Evolutionary conservation across 2,113 vertebrate species (phyloP), one percentile per base, ranked within the genome.

Genomic region (Chiloscyllium plagiosum): DNA sequence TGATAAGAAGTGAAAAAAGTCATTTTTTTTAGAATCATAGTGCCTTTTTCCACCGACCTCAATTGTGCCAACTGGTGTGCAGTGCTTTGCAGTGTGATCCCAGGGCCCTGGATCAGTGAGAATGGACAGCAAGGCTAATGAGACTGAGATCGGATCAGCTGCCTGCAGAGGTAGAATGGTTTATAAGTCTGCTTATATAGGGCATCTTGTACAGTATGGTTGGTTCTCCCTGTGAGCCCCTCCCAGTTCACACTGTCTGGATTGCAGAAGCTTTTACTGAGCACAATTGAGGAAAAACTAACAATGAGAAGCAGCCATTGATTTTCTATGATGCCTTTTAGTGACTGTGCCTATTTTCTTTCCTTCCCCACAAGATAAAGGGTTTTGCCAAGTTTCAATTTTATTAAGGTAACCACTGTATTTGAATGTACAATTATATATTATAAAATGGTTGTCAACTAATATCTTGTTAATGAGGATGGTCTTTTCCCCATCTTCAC

Each of bases 311-410:
- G 61, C 89, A 19, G 89, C 65, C 17, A 37, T 66, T 66, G 89
- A 93, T 66, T 95, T 95, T 95, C 94, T 95, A 50, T 13, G 42
- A 95, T 97, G 97, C 96, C 96, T 97, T 96, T 96, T 96, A 96
- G 96, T 97, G 96, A 97, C 96, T 97, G 96, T 97, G 96, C 96
- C 97, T 97, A 96, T 97, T 96, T 97, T 97, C 97, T 96, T 97
- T 96, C 89, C 70, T 42, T 8, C 22, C 37, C 12, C 66, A 72
- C 37, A 29, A 61, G 50, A 61, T 70, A 66, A 93, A 37, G 94
- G 68, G 10, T 95, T 95, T 70, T 94, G 92, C 92, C 92, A 69
- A 42, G 66, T 72, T 72, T 95, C 24, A 47, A 70, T 95, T 96
- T 52, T 96, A 96, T 83, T 95, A 97, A 96, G 97, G 96, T 96